These are phyloP conservation scores for Lates japonicus DNA, from an alignment of 2,797 vertebrate species.

Conservation along the genomic window DNA sequence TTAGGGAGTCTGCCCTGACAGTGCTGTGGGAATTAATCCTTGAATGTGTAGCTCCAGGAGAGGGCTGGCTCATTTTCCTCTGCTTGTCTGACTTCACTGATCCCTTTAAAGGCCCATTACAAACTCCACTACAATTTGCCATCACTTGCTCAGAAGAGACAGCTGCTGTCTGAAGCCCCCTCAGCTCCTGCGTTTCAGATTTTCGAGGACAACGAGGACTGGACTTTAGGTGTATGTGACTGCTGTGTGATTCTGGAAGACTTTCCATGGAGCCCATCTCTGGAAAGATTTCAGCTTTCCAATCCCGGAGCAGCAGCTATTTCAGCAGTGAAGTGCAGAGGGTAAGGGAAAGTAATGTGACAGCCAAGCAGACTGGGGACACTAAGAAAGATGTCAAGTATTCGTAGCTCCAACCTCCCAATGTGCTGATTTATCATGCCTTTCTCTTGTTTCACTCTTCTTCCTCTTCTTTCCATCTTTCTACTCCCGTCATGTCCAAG, in stretches of 20 bases:
- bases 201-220: conserved; percentile 20
- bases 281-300: conserved; percentile 74
- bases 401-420: background rate
- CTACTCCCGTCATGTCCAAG: conserved; percentile 41
- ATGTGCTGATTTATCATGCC: background rate
- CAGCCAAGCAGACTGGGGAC: conserved; percentile 22
- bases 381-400: too few relatives aligned
- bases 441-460: conserved; percentile 7
- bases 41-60: conserved; percentile 22
- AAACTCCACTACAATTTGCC: background rate
- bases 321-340: conserved; percentile 48
- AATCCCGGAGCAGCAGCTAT: conserved; percentile 36
- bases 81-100: conserved; percentile 20
- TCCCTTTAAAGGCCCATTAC: conserved; percentile 1
- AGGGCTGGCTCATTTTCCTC: conserved; percentile 22
- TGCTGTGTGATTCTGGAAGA: conserved; percentile 55
- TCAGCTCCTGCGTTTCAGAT: conserved; percentile 19
- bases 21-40: conserved; percentile 2
- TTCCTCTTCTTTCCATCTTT: conserved; percentile 1
- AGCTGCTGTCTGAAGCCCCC: conserved; percentile 23
- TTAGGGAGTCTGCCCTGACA: conserved; percentile 4
- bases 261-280: conserved; percentile 69
- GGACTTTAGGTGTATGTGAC: conserved; percentile 19
- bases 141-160: conserved; percentile 1
- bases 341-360: conserved; percentile 31